Conservation (phyloP, 2,888 invertebrate genomes). For the Pseudanteris insignis region DNA sequence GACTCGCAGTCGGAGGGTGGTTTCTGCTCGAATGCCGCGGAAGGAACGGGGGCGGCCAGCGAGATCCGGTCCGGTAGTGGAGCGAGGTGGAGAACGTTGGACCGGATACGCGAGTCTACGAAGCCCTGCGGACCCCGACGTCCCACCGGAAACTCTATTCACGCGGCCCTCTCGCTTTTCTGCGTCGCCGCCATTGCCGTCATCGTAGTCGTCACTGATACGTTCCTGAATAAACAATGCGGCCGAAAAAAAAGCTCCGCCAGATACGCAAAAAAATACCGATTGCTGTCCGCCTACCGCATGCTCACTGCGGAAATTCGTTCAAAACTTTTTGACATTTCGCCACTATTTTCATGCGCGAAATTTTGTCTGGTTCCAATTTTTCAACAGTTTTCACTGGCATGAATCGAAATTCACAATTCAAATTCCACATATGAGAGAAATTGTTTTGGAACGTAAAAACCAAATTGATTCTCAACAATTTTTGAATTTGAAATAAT, state of each 20-base stretch:
- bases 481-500: too few species aligned
- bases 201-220: slow-evolving; percentile 58
- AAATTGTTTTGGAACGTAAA: too few species aligned
- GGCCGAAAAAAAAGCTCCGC: slow-evolving; percentile 52
- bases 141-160: slow-evolving; percentile 66
- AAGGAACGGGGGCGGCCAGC: slow-evolving; percentile 24
- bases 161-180: slow-evolving; percentile 61
- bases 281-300: slow-evolving; percentile 32
- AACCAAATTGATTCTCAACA: too few species aligned
- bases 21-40: slow-evolving; percentile 43
- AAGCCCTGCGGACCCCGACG: slow-evolving; percentile 63
- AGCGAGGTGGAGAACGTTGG: slow-evolving; percentile 60
- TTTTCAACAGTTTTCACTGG: too few species aligned
- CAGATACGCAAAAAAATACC: slow-evolving; percentile 45
- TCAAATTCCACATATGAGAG: too few species aligned
- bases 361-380: too few species aligned
- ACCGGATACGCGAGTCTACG: slow-evolving; percentile 67
- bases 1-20: slow-evolving; percentile 33
- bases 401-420: too few species aligned
- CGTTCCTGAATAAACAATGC: slow-evolving; percentile 65
- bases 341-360: too few species aligned
- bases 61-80: slow-evolving; percentile 58
- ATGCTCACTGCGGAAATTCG: too few species aligned
- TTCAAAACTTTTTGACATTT: slow-evolving; percentile 39
- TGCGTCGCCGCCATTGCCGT: slow-evolving; percentile 53